These are phyloP conservation scores for Idaea straminata DNA, from an alignment of 2,888 invertebrate genomes.

Conservation along the genomic window DNA sequence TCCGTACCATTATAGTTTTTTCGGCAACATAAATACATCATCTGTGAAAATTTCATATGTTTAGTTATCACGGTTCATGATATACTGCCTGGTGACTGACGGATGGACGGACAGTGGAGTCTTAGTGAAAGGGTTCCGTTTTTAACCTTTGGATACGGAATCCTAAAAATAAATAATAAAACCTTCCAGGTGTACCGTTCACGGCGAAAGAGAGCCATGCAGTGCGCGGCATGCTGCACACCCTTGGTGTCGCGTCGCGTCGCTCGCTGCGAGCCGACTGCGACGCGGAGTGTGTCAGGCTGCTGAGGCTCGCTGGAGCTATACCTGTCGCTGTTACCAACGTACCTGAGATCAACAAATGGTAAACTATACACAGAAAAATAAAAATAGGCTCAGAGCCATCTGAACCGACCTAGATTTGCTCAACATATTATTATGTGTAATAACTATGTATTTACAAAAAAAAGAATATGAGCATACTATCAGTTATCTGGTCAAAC, in stretches of 20 bases:
- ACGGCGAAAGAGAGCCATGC: constrained; percentile 94
- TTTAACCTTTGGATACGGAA: too few relatives aligned
- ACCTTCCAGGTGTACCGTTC: constrained; percentile 89
- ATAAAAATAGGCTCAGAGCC: too few relatives aligned
- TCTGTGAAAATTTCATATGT: too few relatives aligned
- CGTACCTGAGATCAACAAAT: constrained; percentile 95
- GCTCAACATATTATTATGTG: too few relatives aligned
- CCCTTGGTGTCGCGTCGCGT: constrained; percentile 84
- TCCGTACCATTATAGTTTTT: too few relatives aligned
- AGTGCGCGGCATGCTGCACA: constrained; percentile 85
- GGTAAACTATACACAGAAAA: constrained; percentile 64
- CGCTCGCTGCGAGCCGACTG: constrained; percentile 80
- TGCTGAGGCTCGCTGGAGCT: constrained; percentile 89
- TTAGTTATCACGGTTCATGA: too few relatives aligned
- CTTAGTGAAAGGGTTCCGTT: too few relatives aligned
- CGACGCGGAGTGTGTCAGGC: constrained; percentile 89
- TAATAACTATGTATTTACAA: background rate
- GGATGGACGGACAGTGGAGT: too few relatives aligned
- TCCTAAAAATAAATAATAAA: background rate
- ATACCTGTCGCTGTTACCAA: constrained; percentile 95
- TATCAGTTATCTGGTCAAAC: too few relatives aligned
- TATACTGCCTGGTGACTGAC: too few relatives aligned
- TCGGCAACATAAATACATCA: too few relatives aligned
- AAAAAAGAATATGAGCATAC: too few relatives aligned
- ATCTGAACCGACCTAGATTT: constrained; percentile 13